A percentile compares a stretch with the other conserved stretches of the same genome.
Conservation (phyloP, 2,888 invertebrate species). For the Diabrotica balteata region DNA sequence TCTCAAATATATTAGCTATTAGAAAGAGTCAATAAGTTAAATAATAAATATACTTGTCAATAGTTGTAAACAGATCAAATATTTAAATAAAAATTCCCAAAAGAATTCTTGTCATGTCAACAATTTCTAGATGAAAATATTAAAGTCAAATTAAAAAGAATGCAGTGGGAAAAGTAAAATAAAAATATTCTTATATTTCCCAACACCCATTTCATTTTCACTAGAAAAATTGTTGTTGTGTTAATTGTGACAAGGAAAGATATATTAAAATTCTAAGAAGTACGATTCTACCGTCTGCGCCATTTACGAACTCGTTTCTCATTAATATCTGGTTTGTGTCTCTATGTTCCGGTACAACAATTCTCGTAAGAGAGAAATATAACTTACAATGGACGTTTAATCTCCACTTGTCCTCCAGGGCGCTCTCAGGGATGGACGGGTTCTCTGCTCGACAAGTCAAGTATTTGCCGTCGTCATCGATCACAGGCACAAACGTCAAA, state of each 20-base stretch:
- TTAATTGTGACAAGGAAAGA: conserved; percentile 1
- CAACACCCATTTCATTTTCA: not conserved
- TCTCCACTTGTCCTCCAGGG: conserved; percentile 86
- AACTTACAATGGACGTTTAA: conserved; percentile 87
- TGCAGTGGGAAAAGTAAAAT: too few relatives aligned
- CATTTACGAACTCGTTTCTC: conserved; percentile 15
- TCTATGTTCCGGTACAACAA: conserved; percentile 19
- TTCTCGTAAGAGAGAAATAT: conserved; percentile 35
- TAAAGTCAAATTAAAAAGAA: too few relatives aligned
- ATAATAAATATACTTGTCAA: too few relatives aligned
- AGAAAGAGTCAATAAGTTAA: too few relatives aligned
- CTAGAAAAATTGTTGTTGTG: not conserved
- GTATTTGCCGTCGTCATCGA: conserved; percentile 89
- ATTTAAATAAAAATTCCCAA: too few relatives aligned
- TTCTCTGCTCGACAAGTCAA: conserved; percentile 89
- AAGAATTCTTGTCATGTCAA: too few relatives aligned
- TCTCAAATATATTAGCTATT: too few relatives aligned
- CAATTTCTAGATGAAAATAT: too few relatives aligned
- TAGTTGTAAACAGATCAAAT: too few relatives aligned
- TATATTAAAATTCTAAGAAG: conserved; percentile 7
- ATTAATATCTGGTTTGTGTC: conserved; percentile 25
- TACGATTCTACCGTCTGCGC: conserved; percentile 7
- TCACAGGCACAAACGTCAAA: conserved; percentile 80
- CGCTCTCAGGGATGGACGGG: conserved; percentile 82
- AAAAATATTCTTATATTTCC: too few relatives aligned